Evolutionary conservation across 2,113 vertebrate species (phyloP).

Genomic region (Sardina pilchardus): DNA sequence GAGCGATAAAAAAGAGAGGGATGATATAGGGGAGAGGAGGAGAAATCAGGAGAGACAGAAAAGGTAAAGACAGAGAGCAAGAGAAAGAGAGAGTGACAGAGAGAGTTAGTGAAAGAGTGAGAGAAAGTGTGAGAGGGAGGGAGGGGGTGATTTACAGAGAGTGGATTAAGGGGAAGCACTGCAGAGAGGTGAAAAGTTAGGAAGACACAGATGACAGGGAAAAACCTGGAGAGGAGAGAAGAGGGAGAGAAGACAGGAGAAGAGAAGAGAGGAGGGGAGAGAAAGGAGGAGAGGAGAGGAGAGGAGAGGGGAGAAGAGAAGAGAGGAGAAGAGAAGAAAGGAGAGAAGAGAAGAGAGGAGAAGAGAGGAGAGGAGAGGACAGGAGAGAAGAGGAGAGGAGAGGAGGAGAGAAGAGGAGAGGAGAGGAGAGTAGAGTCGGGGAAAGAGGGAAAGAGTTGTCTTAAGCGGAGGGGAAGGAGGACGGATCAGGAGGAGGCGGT

Average conservation of each 20-base stretch:
- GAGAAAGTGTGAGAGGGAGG: neutral
- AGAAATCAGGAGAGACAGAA: neutral
- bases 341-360: constrained; percentile 25
- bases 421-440: constrained; percentile 20
- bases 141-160: neutral
- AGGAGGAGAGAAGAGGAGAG: constrained; percentile 10
- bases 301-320: neutral
- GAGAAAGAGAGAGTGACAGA: neutral
- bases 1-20: neutral
- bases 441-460: neutral
- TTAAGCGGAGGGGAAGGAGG: neutral
- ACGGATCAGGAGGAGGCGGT: neutral
- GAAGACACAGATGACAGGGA: neutral
- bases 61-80: neutral
- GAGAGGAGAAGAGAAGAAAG: neutral
- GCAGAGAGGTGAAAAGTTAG: neutral
- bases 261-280: neutral
- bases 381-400: constrained; percentile 35
- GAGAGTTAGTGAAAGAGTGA: neutral
- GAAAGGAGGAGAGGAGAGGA: neutral
- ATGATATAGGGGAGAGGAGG: neutral
- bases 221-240: neutral
- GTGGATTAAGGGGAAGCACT: neutral
- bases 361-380: neutral
- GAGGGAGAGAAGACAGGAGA: constrained; percentile 23